These are phyloP conservation scores for Peromyscus eremicus DNA, from an alignment of 2,797 vertebrate species.

Conservation along the genomic window DNA sequence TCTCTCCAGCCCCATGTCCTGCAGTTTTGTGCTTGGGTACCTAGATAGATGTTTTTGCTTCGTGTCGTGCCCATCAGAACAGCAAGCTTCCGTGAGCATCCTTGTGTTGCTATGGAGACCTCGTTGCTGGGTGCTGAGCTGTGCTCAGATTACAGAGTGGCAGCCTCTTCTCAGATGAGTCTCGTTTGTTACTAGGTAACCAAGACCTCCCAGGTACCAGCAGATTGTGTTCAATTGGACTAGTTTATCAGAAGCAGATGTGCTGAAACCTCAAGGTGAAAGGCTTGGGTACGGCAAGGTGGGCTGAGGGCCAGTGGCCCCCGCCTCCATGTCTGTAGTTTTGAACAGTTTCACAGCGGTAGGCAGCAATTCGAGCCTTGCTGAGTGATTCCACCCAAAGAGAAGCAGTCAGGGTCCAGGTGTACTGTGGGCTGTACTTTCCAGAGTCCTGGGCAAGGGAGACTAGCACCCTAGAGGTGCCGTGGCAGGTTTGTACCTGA, in stretches of 20 bases:
- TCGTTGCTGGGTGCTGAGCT: neutral
- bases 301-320: neutral
- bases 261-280: neutral
- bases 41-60: neutral
- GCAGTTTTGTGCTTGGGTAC: neutral
- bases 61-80: neutral
- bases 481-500: neutral
- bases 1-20: neutral
- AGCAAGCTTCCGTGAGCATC: neutral
- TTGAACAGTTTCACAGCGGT: neutral
- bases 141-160: neutral
- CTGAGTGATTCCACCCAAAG: neutral
- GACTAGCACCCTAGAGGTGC: neutral
- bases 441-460: neutral
- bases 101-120: slow-evolving; percentile 59
- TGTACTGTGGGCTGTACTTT: neutral
- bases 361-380: neutral
- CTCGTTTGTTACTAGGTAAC: slow-evolving; percentile 28
- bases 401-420: neutral
- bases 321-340: neutral
- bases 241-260: neutral
- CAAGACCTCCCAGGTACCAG: neutral
- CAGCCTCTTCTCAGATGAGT: neutral
- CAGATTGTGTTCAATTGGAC: neutral
- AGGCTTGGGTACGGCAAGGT: neutral